A percentile compares a stretch with the other conserved stretches of the same genome.
phyloP scores from a whole-genome alignment of 2,888 invertebrate genomes.

The Limnephilus auricula region DNA sequence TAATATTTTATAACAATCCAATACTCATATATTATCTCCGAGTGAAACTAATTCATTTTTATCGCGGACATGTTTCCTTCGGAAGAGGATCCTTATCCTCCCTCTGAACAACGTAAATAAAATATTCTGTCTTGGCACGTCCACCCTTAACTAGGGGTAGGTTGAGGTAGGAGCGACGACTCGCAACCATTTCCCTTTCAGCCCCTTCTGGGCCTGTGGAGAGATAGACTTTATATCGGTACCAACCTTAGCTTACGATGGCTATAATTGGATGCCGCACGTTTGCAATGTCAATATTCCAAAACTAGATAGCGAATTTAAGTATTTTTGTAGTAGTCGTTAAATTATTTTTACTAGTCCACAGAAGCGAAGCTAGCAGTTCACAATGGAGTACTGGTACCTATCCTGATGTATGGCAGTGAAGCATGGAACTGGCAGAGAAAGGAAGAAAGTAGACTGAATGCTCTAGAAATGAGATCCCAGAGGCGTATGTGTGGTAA shows the following conservation, averaged over 20 bases:
- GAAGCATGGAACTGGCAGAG: too few species aligned
- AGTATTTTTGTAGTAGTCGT: neutral
- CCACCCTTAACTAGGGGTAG: neutral
- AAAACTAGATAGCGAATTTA: neutral
- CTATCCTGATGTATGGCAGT: too few species aligned
- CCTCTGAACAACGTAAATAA: neutral
- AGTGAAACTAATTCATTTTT: neutral
- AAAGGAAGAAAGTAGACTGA: too few species aligned
- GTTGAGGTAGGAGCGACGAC: neutral
- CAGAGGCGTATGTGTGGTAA: too few species aligned
- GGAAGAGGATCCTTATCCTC: neutral
- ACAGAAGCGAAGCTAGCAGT: too few species aligned
- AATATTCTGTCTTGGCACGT: neutral
- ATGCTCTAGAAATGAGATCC: too few species aligned
- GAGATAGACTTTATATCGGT: neutral
- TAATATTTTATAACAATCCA: neutral
- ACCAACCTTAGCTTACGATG: neutral
- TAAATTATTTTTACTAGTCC: neutral
- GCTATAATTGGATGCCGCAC: neutral
- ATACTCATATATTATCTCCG: neutral
- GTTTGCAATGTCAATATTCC: neutral
- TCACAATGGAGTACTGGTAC: too few species aligned
- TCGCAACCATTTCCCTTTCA: neutral
- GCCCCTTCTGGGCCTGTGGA: neutral
- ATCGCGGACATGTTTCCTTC: neutral